phyloP scores from a whole-genome alignment of 2,888 invertebrate species.

The Seira sanloemensis region DNA sequence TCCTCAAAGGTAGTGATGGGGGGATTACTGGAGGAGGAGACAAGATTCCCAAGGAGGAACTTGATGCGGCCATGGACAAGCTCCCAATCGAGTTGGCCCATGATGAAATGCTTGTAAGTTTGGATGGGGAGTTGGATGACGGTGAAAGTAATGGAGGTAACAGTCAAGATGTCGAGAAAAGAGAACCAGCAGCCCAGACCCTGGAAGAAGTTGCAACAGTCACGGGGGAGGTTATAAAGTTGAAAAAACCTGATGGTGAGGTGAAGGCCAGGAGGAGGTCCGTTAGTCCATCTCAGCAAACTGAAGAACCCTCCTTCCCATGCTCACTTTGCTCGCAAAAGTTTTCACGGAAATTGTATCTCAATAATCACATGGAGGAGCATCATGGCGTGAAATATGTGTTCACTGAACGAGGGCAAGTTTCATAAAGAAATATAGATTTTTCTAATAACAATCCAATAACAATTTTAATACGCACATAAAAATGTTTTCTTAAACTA shows the following conservation, averaged over 20 bases:
- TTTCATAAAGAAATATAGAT: background rate
- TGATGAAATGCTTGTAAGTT: background rate
- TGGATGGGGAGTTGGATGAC: slow-evolving; percentile 16
- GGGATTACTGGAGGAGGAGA: too few species aligned
- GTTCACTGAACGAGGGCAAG: slow-evolving; percentile 65
- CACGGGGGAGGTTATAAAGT: background rate
- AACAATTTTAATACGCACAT: too few species aligned
- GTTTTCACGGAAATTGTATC: slow-evolving; percentile 60
- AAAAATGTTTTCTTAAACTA: too few species aligned
- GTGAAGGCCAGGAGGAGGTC: background rate
- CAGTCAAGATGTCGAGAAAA: background rate
- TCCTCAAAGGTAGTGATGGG: too few species aligned
- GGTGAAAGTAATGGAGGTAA: background rate
- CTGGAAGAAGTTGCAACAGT: background rate
- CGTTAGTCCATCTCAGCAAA: slow-evolving; percentile 19
- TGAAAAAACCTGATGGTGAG: background rate
- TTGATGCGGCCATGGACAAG: background rate
- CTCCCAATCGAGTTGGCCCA: slow-evolving; percentile 8
- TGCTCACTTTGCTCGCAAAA: slow-evolving; percentile 55
- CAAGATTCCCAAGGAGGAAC: too few species aligned
- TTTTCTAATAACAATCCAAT: too few species aligned
- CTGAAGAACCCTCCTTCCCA: slow-evolving; percentile 21
- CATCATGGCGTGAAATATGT: slow-evolving; percentile 67
- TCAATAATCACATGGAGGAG: slow-evolving; percentile 66
- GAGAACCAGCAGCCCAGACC: background rate